These are phyloP conservation scores for Lophochroa leadbeateri DNA, from an alignment of 2,113 vertebrate species.

Conservation along the genomic window DNA sequence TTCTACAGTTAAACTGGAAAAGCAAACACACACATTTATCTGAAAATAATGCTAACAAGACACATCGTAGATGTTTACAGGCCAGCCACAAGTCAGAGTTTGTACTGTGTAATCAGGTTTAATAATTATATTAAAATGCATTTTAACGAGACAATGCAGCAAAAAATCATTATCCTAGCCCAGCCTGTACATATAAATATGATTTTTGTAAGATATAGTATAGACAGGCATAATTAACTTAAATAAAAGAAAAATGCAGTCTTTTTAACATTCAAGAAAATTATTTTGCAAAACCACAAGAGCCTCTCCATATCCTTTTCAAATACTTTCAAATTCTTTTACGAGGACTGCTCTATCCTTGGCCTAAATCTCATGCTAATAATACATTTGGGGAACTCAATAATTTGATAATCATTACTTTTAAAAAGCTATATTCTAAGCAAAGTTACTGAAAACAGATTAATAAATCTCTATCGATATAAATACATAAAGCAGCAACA, in stretches of 20 bases:
- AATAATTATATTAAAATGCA: neutral
- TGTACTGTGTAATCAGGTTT: neutral
- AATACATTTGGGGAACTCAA: neutral
- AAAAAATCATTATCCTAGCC: neutral
- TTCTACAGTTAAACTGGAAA: slow-evolving; percentile 92
- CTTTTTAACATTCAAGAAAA: neutral
- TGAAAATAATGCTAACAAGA: neutral
- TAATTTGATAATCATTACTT: neutral
- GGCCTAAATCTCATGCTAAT: neutral
- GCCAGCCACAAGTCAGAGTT: neutral
- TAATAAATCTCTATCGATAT: neutral
- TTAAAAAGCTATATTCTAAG: neutral
- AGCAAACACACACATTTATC: neutral
- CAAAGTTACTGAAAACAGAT: neutral
- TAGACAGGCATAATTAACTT: neutral
- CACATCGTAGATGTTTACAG: neutral
- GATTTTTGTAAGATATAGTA: neutral
- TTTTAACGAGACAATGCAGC: neutral
- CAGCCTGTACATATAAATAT: neutral
- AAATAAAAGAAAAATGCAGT: neutral
- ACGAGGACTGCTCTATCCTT: neutral
- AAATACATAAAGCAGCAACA: neutral
- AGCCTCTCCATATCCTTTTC: neutral
- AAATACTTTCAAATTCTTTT: neutral
- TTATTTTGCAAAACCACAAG: neutral